Percentiles rank a stretch among this genome's conserved stretches.
phyloP scores from a whole-genome alignment of 2,113 vertebrate genomes.

The Nyctibius bracteatus region DNA sequence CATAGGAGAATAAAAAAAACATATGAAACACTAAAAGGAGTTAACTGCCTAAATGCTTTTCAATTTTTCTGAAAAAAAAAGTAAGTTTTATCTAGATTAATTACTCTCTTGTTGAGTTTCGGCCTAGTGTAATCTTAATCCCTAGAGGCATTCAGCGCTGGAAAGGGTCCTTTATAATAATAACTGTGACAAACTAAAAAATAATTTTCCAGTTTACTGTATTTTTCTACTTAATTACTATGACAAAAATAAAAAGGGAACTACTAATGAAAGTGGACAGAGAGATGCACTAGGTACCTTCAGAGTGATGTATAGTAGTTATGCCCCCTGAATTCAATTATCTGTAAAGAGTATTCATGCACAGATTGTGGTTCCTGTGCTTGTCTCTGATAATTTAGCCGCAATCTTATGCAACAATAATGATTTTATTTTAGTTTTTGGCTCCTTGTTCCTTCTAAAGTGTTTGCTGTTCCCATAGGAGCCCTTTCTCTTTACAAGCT shows the following conservation, averaged over 20 bases:
- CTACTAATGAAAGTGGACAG: background rate
- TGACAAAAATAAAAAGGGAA: background rate
- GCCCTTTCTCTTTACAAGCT: background rate
- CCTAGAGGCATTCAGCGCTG: background rate
- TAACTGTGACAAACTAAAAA: background rate
- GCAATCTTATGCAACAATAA: background rate
- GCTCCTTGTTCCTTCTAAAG: background rate
- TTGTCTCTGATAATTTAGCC: conserved; percentile 38
- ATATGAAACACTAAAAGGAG: background rate
- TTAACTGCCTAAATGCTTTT: background rate
- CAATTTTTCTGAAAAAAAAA: background rate
- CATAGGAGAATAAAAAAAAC: background rate
- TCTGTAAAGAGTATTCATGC: background rate
- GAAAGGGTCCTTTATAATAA: background rate
- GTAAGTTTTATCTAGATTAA: background rate
- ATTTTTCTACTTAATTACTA: conserved; percentile 19
- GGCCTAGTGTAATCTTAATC: background rate
- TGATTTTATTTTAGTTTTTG: background rate
- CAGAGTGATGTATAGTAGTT: background rate
- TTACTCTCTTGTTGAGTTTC: background rate
- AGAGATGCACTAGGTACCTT: background rate
- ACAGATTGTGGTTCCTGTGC: background rate
- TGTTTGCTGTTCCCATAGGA: conserved; percentile 7
- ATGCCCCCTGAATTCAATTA: background rate
- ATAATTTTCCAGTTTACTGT: background rate